Base-by-base conservation (phyloP, 2,797 vertebrate species). In the Acanthurus lineatus region DNA sequence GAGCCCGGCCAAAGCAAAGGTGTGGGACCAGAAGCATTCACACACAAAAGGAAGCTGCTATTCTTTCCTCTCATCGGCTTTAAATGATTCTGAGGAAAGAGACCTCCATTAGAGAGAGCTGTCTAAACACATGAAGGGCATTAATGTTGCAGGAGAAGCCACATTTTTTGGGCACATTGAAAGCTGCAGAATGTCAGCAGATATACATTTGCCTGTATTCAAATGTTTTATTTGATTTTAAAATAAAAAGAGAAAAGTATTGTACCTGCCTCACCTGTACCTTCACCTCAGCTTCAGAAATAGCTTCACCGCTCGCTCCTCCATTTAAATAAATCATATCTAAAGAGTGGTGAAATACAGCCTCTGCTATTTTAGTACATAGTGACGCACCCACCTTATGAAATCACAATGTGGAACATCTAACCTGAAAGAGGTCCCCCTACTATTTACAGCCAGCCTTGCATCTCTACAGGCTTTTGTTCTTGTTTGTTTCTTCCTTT, bases 1-100 rank as follows among this genome's bases (percentile, higher is more conserved):
- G 38, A 89, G 76, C 79, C 88, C 80, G 92, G 95, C 91, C 81
- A 85, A 94, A 91, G 88, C 92, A 95, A 94, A 96, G 94, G 93
- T 54, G 51, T 90, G 92, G 93, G 86, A 91, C 86, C 87, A 92
- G 88, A 93, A 89, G 89, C 88, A 58, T 83, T 91, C 82, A 84
- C 79, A 66, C 83, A 61, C 75, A 80, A 90, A 85, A 93, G 95
- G 93, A 95, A 93, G 84, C 90, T 45, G 69, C 78, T 84, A 78
- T 86, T 87, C 91, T 92, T 94, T 92, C 90, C 87, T 87, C 83
- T 91, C 87, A 85, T 93, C 86, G 62, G 83, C 53, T 88, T 85
- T 6, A 79, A 89, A 91, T 85, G 73, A 84, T 77, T 92, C 93
- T 90, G 83, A 17, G 92, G 87, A 92, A 92, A 87, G 80, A 86